phyloP scores from a whole-genome alignment of 2,888 invertebrate genomes.

The Nycteola revayana region DNA sequence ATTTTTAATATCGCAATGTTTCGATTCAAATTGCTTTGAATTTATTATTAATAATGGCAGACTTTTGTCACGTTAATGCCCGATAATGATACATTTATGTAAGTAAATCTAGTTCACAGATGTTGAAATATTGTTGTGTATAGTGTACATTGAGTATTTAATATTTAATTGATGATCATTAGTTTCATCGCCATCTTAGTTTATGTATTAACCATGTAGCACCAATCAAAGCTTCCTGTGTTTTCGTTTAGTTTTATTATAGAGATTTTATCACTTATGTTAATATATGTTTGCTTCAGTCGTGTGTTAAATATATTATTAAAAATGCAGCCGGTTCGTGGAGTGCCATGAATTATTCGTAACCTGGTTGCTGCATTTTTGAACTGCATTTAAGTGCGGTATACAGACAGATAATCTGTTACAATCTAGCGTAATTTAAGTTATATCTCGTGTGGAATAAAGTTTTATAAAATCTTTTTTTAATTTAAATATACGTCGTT shows the following conservation, averaged over 20 bases:
- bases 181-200: too few relatives aligned
- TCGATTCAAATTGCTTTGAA: too few relatives aligned
- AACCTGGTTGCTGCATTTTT: conserved; percentile 45
- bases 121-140: conserved; percentile 8
- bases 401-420: conserved; percentile 29
- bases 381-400: conserved; percentile 53
- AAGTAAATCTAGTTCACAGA: conserved; percentile 15
- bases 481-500: conserved; percentile 28
- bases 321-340: conserved; percentile 38
- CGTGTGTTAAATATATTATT: conserved; percentile 32
- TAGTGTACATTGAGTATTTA: conserved; percentile 17
- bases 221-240: conserved; percentile 6
- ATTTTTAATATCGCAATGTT: too few relatives aligned
- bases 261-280: conserved; percentile 19
- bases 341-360: conserved; percentile 19
- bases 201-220: too few relatives aligned
- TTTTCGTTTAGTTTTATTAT: conserved; percentile 12
- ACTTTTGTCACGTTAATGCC: too few relatives aligned
- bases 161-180: too few relatives aligned
- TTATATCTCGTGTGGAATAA: conserved; percentile 38
- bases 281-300: conserved; percentile 27
- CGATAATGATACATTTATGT: too few relatives aligned
- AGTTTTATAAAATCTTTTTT: conserved; percentile 28
- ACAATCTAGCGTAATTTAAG: conserved; percentile 34
- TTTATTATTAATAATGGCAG: too few relatives aligned